These are phyloP conservation scores for Dasyurus viverrinus DNA, from an alignment of 2,113 vertebrate species.

Conservation along the genomic window DNA sequence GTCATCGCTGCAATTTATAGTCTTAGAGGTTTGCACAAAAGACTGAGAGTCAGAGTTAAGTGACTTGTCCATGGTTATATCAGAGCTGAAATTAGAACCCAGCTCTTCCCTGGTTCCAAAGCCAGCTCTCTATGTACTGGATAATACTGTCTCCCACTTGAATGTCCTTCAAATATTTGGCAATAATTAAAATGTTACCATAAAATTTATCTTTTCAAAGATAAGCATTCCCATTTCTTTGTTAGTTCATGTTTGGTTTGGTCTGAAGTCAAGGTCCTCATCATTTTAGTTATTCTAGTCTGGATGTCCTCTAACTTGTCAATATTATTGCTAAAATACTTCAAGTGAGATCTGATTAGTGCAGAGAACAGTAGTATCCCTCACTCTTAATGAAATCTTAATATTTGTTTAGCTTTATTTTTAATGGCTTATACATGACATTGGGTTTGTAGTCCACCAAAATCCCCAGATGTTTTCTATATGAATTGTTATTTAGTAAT, in stretches of 20 bases:
- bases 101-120: slow-evolving; percentile 27
- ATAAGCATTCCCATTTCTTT: background rate
- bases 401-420: background rate
- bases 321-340: background rate
- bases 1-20: background rate
- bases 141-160: background rate
- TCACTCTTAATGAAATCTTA: background rate
- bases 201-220: background rate
- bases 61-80: background rate
- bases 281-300: background rate
- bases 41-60: slow-evolving; percentile 19
- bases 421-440: background rate
- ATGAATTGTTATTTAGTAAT: background rate
- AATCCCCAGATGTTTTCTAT: background rate
- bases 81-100: background rate
- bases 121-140: background rate
- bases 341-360: background rate
- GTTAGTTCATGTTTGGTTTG: background rate
- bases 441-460: background rate
- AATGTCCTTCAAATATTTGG: background rate
- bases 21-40: background rate
- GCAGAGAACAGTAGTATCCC: background rate
- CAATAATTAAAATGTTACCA: background rate
- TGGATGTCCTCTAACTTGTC: background rate
- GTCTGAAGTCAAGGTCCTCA: background rate